A percentile compares a stretch with the other conserved stretches of the same genome.
These are phyloP conservation scores for Emydura subglobosa DNA, from an alignment of 2,113 vertebrate species.

Conservation along the genomic window DNA sequence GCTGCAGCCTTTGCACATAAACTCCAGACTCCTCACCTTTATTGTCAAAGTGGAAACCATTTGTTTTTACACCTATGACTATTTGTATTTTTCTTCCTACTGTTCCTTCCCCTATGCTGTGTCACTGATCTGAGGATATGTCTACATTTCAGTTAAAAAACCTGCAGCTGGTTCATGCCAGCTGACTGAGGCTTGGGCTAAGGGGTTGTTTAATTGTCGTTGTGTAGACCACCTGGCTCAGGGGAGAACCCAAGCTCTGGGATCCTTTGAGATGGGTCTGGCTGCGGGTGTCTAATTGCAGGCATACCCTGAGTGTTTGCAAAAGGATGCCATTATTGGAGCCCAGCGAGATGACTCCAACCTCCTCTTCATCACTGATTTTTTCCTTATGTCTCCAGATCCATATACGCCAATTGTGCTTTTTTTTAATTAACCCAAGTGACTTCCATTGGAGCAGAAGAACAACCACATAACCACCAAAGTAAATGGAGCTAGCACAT, in stretches of 20 bases:
- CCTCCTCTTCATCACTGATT: background rate
- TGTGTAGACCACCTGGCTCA: background rate
- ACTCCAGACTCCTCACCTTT: constrained; percentile 26
- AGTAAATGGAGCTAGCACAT: background rate
- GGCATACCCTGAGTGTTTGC: background rate
- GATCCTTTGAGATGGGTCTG: background rate
- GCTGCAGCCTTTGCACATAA: constrained; percentile 50
- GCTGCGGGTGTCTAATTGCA: background rate
- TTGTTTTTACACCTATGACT: background rate
- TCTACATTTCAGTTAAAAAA: background rate
- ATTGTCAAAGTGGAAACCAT: constrained; percentile 22
- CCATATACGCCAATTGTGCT: background rate
- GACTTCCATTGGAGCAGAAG: background rate
- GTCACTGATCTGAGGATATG: background rate
- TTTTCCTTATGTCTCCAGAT: background rate
- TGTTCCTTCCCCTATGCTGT: background rate
- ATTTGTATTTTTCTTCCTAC: background rate
- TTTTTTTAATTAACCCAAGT: background rate
- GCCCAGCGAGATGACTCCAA: background rate
- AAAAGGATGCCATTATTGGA: background rate
- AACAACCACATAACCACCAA: background rate
- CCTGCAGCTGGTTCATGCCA: background rate
- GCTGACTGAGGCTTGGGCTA: background rate
- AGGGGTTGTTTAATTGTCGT: background rate
- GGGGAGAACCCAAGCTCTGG: background rate